Evolutionary conservation across 2,797 vertebrate genomes (phyloP), one percentile per base, ranked within the genome.

Genomic region (Muscicapa comitata): DNA sequence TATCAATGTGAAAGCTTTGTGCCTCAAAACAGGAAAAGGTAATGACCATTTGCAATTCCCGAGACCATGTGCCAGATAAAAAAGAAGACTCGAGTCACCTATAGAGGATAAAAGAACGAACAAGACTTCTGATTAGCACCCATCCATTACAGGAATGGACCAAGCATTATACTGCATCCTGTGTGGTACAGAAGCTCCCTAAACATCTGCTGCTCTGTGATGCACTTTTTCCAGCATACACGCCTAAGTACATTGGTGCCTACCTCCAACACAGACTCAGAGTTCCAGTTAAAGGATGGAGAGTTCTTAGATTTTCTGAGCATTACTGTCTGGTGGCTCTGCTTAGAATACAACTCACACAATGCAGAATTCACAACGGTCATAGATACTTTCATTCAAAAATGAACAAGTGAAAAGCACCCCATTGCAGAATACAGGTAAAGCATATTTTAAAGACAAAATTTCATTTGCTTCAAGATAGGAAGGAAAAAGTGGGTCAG

Each of bases 231-330:
- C 8, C 9, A n/a, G 12, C 18, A 25, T 12, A 20, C n/a, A 14
- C 81, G 8, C 9, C 33, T 10, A 18, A 65, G 11, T 2, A 15
- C 1, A 1, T 70, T 43, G 12, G 18, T 72, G 13, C 17, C 17
- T 33, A 4, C 1, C 37, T 74, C 45, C 33, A 48, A 26, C 7
- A 26, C 0, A 2, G 55, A 13, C 6, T 3, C 28, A 53, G 51
- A 74, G 1, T 7, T 42, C 24, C 11, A 11, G 17, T 13, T 38
- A 37, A 2, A 5, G 45, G 10, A 16, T 25, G 18, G 8, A 37
- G 10, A 20, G 21, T 57, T n/a, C 35, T 75, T 70, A 42, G 42
- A 12, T 73, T 57, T 82, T 82, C 48, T 82, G 33, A 66, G 25
- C 13, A 35, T 40, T 82, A 13, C 3, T 70, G 4, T 57, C 38